These are phyloP conservation scores for Trachelipus rathkii DNA, from an alignment of 1,140 invertebrate genomes.

Conservation along the genomic window DNA sequence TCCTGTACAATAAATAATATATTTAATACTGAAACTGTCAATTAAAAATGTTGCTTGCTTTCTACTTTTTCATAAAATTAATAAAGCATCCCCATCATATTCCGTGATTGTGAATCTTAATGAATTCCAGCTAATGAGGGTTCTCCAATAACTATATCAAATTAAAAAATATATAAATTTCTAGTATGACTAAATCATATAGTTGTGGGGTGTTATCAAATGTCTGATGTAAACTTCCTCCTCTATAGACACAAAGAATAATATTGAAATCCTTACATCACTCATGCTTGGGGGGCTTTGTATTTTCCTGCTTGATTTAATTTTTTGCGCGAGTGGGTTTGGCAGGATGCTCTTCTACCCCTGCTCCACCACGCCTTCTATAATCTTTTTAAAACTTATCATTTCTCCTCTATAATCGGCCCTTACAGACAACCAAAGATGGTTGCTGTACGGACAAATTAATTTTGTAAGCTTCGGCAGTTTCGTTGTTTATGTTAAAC, in stretches of 20 bases:
- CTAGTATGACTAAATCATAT: no score
- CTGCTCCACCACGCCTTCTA: background rate
- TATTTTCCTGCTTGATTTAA: background rate
- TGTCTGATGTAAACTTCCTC: no score
- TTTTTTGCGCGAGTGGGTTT: background rate
- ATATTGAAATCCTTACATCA: background rate
- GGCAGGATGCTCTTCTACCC: background rate
- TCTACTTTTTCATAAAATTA: no score
- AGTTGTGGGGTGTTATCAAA: no score
- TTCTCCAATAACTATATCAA: no score
- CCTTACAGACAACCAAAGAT: background rate
- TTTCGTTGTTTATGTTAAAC: background rate
- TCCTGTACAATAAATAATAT: no score
- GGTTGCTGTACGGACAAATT: background rate
- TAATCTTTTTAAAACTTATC: background rate
- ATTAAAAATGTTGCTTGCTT: no score
- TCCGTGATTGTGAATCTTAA: no score
- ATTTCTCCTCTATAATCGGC: background rate
- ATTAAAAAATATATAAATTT: no score
- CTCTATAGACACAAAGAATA: background rate
- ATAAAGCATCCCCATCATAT: no score
- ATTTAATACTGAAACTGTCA: no score
- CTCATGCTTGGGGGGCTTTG: background rate
- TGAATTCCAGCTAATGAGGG: no score
- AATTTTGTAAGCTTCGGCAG: background rate